Evolutionary conservation across 2,797 vertebrate species (phyloP).

Genomic region (Phrynocephalus vlangalii): DNA sequence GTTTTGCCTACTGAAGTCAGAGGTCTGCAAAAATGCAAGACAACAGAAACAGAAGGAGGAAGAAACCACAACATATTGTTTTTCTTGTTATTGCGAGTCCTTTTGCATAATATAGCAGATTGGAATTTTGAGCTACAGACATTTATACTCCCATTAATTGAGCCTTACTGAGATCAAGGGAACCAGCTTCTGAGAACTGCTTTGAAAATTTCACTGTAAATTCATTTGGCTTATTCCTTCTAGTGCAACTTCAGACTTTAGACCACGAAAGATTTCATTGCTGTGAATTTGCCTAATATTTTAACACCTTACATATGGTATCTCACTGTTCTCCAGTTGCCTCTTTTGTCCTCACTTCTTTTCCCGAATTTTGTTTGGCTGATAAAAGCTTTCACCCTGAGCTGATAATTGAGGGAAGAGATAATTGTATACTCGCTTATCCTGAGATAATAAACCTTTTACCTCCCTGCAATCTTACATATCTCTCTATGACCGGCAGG

Average conservation of each 20-base stretch:
- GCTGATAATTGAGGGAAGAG: background rate
- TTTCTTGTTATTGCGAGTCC: background rate
- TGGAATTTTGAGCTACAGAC: background rate
- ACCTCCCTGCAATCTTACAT: background rate
- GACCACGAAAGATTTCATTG: background rate
- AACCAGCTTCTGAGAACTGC: background rate
- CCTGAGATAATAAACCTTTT: background rate
- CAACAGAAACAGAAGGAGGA: background rate
- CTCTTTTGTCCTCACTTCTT: background rate
- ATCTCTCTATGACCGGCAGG: background rate
- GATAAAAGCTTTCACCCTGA: background rate
- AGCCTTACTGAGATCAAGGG: background rate
- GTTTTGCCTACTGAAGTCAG: background rate
- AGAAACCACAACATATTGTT: background rate
- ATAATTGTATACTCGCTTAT: background rate
- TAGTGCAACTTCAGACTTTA: background rate
- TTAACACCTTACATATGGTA: background rate
- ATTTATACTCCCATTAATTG: background rate
- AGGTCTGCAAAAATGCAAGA: no score
- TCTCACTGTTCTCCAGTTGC: background rate
- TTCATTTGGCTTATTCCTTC: no score
- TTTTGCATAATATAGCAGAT: background rate
- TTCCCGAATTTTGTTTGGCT: background rate
- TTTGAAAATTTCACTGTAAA: background rate
- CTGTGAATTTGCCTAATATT: background rate